Conservation (phyloP, 2,888 invertebrate species). For the Pammene fasciana region DNA sequence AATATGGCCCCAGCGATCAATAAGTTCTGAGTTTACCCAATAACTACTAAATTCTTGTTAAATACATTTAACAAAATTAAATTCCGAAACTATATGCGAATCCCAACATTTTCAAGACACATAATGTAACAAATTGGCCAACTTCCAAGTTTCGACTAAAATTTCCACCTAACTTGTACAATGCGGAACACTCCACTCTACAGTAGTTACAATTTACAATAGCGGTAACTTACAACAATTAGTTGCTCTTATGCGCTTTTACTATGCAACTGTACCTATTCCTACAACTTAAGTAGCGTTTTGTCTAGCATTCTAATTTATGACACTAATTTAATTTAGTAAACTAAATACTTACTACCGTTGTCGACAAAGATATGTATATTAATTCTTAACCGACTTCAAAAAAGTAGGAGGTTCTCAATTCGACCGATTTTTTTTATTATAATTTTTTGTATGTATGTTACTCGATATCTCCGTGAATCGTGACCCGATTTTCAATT, state of each 20-base stretch:
- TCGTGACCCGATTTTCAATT: too few relatives aligned
- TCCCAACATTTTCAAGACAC: too few relatives aligned
- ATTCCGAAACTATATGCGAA: too few relatives aligned
- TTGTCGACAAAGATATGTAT: background rate
- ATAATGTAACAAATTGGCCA: conserved; percentile 3
- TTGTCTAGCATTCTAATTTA: background rate
- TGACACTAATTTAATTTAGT: background rate
- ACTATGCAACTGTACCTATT: background rate
- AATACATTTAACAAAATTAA: too few relatives aligned
- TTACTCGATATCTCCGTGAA: too few relatives aligned
- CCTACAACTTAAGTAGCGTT: background rate
- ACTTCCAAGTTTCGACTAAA: conserved; percentile 13
- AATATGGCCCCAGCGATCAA: too few relatives aligned
- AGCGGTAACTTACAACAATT: background rate
- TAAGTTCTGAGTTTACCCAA: too few relatives aligned
- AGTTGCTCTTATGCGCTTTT: background rate
- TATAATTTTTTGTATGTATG: too few relatives aligned
- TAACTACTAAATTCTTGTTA: too few relatives aligned
- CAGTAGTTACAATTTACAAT: background rate
- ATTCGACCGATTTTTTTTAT: too few relatives aligned
- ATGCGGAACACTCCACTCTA: background rate
- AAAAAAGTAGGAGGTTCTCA: too few relatives aligned
- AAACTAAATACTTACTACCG: background rate
- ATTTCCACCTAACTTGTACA: background rate
- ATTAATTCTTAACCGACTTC: too few relatives aligned